Evolutionary conservation across 2,888 invertebrate species (phyloP), one percentile per base, ranked within the genome.

Genomic region (Eupelmus urozonus): DNA sequence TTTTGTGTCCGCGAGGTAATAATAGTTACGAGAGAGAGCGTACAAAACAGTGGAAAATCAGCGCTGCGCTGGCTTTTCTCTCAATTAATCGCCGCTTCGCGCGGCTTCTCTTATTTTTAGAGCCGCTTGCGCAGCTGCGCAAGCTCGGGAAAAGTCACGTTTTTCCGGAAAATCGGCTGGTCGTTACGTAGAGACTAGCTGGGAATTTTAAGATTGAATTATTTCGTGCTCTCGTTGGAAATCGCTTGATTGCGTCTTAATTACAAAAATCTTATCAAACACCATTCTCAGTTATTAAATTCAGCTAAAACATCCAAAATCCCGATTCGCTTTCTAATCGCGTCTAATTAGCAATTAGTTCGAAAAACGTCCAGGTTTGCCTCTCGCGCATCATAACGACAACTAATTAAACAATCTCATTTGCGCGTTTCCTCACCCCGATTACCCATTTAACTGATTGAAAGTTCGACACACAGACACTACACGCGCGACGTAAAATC

Each of bases 401-500:
- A 34, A 34, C 34, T 34, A 69, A 53, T 69, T 62, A 25, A 53
- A 63, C 60, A 34, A 49, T 60, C 29, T 1, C 2, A 67, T 40
- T 63, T 63, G n/a, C 45, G 45, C 34, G 40, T 53, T 70, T 70
- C 29, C 63, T 42, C 57, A 66, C 23, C 29, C 25, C 27, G 59
- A 63, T 63, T 63, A 23, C 25, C 20, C 65, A 65, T 49, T 34
- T 45, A 66, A 29, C 16, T 34, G 65, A 74, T 65, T 59, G 59
- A 59, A 29, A 42, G 20, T n/a, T 4, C 7, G 18, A 18, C 5
- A 23, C n/a, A 57, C 45, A 45, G 9, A 7, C 45, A 16, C 16
- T 9, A 5, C 27, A 13, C 25, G 49, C 5, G 63, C 13, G n/a
- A n/a, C n/a, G 60, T 2, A 13, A 34, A 51, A 67, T 62, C 55